Conservation (phyloP, 30 jellyfish, hydroid and myxozoan genomes). For the Chrysaora quinquecirrha region DNA sequence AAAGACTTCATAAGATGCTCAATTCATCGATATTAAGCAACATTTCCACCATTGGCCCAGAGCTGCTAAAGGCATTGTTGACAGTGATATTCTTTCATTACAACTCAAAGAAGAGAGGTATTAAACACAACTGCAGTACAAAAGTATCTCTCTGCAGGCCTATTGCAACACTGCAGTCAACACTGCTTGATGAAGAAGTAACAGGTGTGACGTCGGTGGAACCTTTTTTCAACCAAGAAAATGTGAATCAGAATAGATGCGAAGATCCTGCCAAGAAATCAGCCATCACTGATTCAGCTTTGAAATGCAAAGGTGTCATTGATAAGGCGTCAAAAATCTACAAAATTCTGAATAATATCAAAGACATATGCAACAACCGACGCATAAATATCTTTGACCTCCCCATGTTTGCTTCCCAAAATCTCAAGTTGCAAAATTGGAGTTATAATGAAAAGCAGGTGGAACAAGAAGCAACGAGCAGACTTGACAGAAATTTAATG, state of each 20-base stretch:
- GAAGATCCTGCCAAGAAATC: neutral
- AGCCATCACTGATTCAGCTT: neutral
- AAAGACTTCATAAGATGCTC: neutral
- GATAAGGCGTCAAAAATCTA: neutral
- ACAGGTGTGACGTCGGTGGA: neutral
- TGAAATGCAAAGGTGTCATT: neutral
- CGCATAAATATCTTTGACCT: neutral
- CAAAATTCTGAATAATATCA: neutral
- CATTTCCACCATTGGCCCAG: neutral
- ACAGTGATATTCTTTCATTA: slow-evolving; percentile 2
- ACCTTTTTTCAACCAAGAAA: neutral
- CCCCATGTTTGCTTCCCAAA: neutral
- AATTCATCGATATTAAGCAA: neutral
- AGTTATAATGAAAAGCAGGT: no score
- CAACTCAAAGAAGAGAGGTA: neutral
- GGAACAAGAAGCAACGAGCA: no score
- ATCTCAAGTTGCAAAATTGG: no score
- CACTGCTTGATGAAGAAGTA: neutral
- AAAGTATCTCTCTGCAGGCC: neutral
- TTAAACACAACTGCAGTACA: neutral
- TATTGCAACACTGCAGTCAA: neutral
- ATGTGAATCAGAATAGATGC: neutral
- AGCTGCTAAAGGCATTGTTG: neutral
- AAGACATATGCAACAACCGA: neutral
- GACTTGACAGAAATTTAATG: no score